Evolutionary conservation across 2,113 vertebrate species (phyloP).

Genomic region (Gorsachius goisagi): DNA sequence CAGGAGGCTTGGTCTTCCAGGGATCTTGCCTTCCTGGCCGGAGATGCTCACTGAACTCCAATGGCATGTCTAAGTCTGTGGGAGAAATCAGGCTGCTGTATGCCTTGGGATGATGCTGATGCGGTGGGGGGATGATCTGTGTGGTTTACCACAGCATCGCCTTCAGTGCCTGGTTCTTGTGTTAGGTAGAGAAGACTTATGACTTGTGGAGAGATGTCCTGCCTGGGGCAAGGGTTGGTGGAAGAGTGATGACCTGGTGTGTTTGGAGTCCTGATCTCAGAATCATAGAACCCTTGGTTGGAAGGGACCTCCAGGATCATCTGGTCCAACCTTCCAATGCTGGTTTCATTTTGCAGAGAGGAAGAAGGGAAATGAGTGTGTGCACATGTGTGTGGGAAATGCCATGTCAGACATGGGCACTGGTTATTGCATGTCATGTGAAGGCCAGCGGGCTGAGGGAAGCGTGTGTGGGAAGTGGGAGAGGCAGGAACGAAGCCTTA

Average conservation of each 20-base stretch:
- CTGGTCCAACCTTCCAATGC: too few species aligned
- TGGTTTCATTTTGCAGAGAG: background rate
- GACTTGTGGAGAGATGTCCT: background rate
- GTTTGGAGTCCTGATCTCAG: background rate
- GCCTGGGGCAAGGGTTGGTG: rapidly evolving
- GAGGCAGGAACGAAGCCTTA: background rate
- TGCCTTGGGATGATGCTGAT: rapidly evolving
- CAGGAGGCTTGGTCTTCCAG: background rate
- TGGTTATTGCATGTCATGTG: background rate
- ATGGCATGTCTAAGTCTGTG: background rate
- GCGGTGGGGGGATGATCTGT: rapidly evolving
- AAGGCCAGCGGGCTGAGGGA: background rate
- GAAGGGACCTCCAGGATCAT: too few species aligned
- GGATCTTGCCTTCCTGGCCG: background rate
- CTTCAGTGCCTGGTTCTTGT: background rate
- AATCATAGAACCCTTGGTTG: too few species aligned
- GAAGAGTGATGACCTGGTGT: background rate
- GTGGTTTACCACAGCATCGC: background rate
- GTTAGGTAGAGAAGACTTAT: background rate
- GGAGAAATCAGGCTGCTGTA: background rate
- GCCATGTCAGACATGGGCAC: background rate
- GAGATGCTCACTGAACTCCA: background rate
- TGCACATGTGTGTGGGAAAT: background rate
- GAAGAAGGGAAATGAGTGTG: background rate
- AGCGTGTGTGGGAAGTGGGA: background rate